Percentiles rank a stretch among this genome's conserved stretches.
Evolutionary conservation across 2,797 vertebrate genomes (phyloP).

Genomic region (Cyprinella venusta): DNA sequence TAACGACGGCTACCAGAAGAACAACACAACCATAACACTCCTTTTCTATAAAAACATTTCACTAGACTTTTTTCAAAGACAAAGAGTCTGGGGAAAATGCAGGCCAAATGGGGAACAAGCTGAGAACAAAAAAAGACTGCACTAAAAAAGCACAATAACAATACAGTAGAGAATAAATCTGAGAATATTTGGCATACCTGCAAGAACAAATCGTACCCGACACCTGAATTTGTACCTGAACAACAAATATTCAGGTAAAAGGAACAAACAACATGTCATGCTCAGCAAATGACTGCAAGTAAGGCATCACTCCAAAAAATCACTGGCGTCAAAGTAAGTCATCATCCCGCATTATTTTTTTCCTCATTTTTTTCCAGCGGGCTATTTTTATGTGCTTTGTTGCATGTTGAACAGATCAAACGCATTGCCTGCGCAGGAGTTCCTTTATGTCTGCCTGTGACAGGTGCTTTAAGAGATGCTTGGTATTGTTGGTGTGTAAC

Average conservation of each 20-base stretch:
- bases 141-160: slow-evolving; percentile 8
- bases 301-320: slow-evolving; percentile 33
- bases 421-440: slow-evolving; percentile 26
- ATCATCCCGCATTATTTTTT: neutral
- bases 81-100: neutral
- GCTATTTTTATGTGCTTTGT: slow-evolving; percentile 50
- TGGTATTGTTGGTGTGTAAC: slow-evolving; percentile 71
- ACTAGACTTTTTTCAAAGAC: slow-evolving; percentile 21
- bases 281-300: slow-evolving; percentile 37
- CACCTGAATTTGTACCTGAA: slow-evolving; percentile 28
- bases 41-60: slow-evolving; percentile 21
- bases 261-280: slow-evolving; percentile 27
- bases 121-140: neutral
- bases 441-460: slow-evolving; percentile 68
- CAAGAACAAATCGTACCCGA: slow-evolving; percentile 29
- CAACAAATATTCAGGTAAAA: slow-evolving; percentile 27
- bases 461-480: slow-evolving; percentile 76
- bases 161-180: slow-evolving; percentile 27
- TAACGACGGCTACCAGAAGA: slow-evolving; percentile 27
- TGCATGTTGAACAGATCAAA: slow-evolving; percentile 46
- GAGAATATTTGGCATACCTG: neutral
- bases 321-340: slow-evolving; percentile 10
- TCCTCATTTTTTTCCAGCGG: neutral
- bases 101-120: neutral
- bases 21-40: slow-evolving; percentile 16